phyloP scores from a whole-genome alignment of 2,797 vertebrate genomes.

The Chaetodon trifasciatus region DNA sequence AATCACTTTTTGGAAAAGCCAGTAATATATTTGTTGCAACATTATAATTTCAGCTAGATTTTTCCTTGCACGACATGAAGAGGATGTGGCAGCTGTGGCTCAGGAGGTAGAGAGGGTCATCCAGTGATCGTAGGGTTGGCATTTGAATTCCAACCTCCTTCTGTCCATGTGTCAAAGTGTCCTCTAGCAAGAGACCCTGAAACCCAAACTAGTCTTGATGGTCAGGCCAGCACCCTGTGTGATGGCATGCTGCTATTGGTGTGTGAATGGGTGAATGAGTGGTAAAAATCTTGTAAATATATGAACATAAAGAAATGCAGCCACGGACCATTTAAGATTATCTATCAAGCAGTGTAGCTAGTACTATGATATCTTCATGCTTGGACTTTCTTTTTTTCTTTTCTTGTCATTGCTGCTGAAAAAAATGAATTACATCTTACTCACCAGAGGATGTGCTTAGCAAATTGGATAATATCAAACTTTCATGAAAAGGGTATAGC shows the following conservation, averaged over 20 bases:
- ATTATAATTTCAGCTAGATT: background rate
- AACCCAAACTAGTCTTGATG: background rate
- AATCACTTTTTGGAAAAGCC: no score
- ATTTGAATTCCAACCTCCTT: background rate
- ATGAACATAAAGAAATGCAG: background rate
- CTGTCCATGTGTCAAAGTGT: background rate
- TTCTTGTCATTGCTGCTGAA: constrained; percentile 15
- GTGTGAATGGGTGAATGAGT: background rate
- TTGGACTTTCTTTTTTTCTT: background rate
- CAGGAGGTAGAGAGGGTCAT: background rate
- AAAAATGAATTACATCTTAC: constrained; percentile 19
- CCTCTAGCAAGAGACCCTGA: background rate
- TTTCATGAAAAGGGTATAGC: background rate
- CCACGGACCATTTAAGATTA: background rate
- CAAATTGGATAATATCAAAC: constrained; percentile 23
- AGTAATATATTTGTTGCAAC: background rate
- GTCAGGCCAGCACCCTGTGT: background rate
- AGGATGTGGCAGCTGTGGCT: background rate
- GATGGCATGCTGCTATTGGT: background rate
- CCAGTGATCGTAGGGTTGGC: background rate
- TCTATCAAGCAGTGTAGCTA: background rate
- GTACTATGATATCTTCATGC: background rate
- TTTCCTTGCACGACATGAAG: background rate
- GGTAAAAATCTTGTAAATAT: background rate
- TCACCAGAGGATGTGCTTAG: constrained; percentile 9